phyloP scores from a whole-genome alignment of 1,140 invertebrate genomes.

The Chironomus tepperi region DNA sequence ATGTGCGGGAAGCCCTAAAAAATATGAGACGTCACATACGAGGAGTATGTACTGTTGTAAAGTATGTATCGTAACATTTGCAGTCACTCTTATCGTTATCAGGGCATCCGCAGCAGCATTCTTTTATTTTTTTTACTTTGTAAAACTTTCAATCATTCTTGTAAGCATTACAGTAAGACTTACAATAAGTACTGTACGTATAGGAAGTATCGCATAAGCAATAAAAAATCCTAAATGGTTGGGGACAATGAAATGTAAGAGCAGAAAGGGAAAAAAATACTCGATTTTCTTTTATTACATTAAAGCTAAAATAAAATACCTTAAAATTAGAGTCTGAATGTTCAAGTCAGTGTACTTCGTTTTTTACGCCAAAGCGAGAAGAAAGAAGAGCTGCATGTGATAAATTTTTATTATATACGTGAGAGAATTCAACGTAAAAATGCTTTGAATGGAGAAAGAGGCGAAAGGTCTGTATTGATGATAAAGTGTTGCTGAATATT shows the following conservation, averaged over 20 bases:
- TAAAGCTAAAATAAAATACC: background rate
- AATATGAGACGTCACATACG: background rate
- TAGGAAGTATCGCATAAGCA: background rate
- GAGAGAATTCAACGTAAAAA: conserved; percentile 1
- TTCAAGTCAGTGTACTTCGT: background rate
- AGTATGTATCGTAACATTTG: background rate
- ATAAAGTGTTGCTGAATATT: background rate
- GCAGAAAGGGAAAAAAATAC: no score
- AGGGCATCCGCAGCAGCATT: background rate
- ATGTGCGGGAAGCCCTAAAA: background rate
- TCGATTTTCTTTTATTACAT: background rate
- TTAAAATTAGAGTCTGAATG: background rate
- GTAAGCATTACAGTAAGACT: background rate
- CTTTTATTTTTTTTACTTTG: background rate
- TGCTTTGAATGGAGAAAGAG: background rate
- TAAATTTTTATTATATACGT: conserved; percentile 21
- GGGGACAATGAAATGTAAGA: no score
- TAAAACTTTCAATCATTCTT: background rate
- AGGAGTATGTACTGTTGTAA: background rate
- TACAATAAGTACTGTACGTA: background rate
- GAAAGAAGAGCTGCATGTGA: background rate
- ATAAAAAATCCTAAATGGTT: background rate
- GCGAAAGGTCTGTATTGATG: no score
- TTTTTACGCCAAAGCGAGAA: background rate
- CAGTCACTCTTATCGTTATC: background rate